Evolutionary conservation across 2,113 vertebrate genomes (phyloP), one percentile per base, ranked within the genome.

Genomic region (Pterophyllum scalare): DNA sequence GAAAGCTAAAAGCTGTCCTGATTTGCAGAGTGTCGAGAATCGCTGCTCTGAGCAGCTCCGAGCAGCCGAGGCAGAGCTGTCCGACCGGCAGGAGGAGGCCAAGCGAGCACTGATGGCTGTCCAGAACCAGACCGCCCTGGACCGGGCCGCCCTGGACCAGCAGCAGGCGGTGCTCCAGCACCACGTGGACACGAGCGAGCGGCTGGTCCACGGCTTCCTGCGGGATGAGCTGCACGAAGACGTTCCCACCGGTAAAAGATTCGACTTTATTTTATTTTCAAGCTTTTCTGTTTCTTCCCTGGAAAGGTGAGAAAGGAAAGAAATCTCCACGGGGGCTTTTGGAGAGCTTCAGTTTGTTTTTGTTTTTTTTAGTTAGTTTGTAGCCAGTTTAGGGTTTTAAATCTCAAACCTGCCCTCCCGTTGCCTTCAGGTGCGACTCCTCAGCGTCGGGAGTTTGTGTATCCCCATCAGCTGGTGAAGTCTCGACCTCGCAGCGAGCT

Each of bases 171-270:
- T 95, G 58, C 92, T 99, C 31, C 76, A 79, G 26, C 79, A 93
- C 7, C 83, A 93, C 40, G 12, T 95, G 61, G 93, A 95, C 60
- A 24, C 9, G n/a, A 92, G 95, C 13, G 88, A 94, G n/a, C 85
- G 72, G 75, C 96, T 95, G 59, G 95, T 99, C 59, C 78, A 92
- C 24, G 79, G 67, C 79, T 99, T 99, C 91, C 92, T 99, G 86
- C 91, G 89, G 64, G 91, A 97, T 2, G 97, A 98, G 65, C 96
- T 99, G 79, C 95, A 94, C 93, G 93, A 95, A 65, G 98, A 99
- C 89, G 57, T 97, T 19, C 94, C 98, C 80, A 99, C 98, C 67
- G 98, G 98, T 99, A 95, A n/a, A n/a, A 1, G 1, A 3, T 0
- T 72, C 20, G 13, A 17, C 6, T 49, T 49, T 17, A 17, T 49